phyloP scores from a whole-genome alignment of 2,797 vertebrate genomes.

The Myoxocephalus aenaeus region DNA sequence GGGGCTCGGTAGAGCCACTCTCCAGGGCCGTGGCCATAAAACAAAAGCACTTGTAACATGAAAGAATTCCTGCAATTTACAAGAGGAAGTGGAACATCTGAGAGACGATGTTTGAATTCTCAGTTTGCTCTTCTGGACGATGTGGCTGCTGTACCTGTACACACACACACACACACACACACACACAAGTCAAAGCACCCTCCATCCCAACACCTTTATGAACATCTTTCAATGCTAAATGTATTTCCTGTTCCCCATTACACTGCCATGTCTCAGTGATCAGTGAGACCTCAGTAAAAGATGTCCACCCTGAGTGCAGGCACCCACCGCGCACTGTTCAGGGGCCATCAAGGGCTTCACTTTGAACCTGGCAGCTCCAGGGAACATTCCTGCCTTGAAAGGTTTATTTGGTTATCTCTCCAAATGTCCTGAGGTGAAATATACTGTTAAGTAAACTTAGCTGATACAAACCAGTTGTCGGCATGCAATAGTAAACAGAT shows the following conservation, averaged over 20 bases:
- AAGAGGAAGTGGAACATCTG: constrained; percentile 89
- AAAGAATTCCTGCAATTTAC: constrained; percentile 90
- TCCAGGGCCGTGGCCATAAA: constrained; percentile 79
- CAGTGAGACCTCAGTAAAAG: constrained; percentile 70
- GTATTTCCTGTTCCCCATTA: constrained; percentile 60
- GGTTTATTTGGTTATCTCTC: constrained; percentile 84
- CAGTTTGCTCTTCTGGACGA: constrained; percentile 77
- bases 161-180: neutral
- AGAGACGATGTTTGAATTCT: constrained; percentile 85
- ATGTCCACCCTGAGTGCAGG: constrained; percentile 63
- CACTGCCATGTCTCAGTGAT: constrained; percentile 55
- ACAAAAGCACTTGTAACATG: constrained; percentile 89
- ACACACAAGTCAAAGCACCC: constrained; percentile 39
- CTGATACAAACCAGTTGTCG: constrained; percentile 84
- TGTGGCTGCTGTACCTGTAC: constrained; percentile 57
- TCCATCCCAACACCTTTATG: constrained; percentile 28
- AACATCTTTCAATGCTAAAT: constrained; percentile 57
- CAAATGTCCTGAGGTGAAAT: constrained; percentile 80
- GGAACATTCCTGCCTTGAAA: constrained; percentile 81
- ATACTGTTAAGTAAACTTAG: constrained; percentile 81
- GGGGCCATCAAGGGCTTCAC: constrained; percentile 60
- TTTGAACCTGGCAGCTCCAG: constrained; percentile 78
- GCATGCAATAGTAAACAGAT: constrained; percentile 81
- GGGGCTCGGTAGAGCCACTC: constrained; percentile 74
- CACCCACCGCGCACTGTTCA: constrained; percentile 57